These are phyloP conservation scores for Eurystomus gularis DNA, from an alignment of 2,113 vertebrate species.

Conservation along the genomic window DNA sequence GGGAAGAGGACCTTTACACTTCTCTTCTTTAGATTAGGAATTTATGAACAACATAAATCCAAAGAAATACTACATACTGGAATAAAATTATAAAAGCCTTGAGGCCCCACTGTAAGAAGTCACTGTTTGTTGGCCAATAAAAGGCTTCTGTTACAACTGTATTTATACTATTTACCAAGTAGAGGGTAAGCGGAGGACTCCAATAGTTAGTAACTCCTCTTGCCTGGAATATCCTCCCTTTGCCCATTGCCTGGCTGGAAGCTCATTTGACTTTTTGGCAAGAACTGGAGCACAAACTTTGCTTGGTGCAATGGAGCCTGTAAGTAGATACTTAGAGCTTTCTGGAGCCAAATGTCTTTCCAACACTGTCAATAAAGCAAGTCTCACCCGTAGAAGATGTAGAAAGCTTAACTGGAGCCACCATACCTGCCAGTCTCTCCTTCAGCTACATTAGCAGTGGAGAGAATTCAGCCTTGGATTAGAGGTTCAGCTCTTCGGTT, in stretches of 20 bases:
- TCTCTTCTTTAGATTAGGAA: neutral
- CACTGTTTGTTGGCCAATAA: neutral
- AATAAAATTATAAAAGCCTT: neutral
- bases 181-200: neutral
- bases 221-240: neutral
- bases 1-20: neutral
- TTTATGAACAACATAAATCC: neutral
- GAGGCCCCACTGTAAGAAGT: neutral
- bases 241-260: neutral
- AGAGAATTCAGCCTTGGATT: neutral
- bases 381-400: neutral
- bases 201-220: neutral
- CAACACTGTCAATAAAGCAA: neutral
- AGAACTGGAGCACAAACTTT: neutral
- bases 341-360: neutral
- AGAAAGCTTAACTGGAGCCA: neutral
- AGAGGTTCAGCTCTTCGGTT: neutral
- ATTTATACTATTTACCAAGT: neutral
- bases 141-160: neutral
- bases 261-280: neutral
- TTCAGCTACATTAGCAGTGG: neutral
- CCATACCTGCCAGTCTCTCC: neutral
- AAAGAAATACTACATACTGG: neutral
- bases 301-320: neutral
- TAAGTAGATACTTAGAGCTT: neutral